Base-by-base conservation (phyloP, 2,113 vertebrate genomes). In the Lonchura striata region DNA sequence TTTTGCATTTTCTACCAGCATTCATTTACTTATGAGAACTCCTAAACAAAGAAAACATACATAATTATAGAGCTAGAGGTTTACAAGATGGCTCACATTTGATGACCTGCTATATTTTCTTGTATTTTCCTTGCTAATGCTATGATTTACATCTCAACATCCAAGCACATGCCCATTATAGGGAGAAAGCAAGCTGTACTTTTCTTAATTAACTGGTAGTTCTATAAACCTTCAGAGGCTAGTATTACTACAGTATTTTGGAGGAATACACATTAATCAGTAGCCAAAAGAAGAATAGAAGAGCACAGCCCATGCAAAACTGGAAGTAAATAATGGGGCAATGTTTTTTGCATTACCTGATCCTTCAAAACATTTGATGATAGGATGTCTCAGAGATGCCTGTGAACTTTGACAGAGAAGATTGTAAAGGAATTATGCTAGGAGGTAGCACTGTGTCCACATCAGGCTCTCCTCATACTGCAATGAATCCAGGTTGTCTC, bases 51-150 rank as follows among this genome's bases (percentile, higher is more conserved):
- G 47, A 49, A 95, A 82, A 82, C 59, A 69, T 12, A 30, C 6
- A 5, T 74, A 91, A 91, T 66, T 74, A 79, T 33, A 84, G 64
- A 42, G 28, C n/a, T n/a, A 74, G 23, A 86, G 7, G 49, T 76
- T 82, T 52, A 80, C 10, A 68, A 60, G n/a, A 37, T 81, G 41
- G 54, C 56, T 83, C 23, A 42, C 41, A 53, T 81, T 76, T 50
- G 33, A 83, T n/a, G 82, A 74, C 25, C 42, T 86, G 23, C 37
- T 83, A 4, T 42, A 76, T 86, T 83, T 94, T 77, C 50, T 66
- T 72, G 53, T 49, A 47, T 86, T 95, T 96, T 82, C 56, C 72
- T 92, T 91, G 87, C 69, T 89, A 94, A 94, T 87, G 33, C 25
- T 59, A 27, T 27, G 44, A 86, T 95, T 91, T 94, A 79, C 81